Base-by-base conservation (phyloP, 2,797 vertebrate species). In the Dipus sagitta region DNA sequence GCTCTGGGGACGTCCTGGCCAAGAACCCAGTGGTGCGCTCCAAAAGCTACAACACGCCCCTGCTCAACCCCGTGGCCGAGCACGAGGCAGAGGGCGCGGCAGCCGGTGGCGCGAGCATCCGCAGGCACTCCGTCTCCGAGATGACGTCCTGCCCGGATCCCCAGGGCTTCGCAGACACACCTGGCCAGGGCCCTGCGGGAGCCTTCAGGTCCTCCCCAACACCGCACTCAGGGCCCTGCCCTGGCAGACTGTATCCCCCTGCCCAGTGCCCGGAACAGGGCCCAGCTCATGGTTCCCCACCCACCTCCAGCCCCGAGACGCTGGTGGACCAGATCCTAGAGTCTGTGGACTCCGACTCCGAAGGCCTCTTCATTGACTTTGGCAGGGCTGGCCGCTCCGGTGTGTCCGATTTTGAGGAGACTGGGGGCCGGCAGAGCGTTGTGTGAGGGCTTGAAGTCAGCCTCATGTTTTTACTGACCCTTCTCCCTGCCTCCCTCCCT, bases 281-380 rank as follows among this genome's bases (percentile, higher is more conserved):
- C 94, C 74, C 95, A 7, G 98, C 98, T 94, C 97, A 97, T 7
- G 97, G 98, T n/a, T 98, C 98, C 6, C 98, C 98, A 14, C 98
- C 98, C 95, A 98, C 99, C 85, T 99, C 99, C 98, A 99, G 99
- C 97, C 99, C 99, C 0, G 99, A 99, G 97, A 99, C 99, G 93
- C 98, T 99, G 92, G 99, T 99, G 75, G 99, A 99, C 98, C 99
- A 99, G 97, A 99, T 99, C 95, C 98, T 99, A 86, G 99, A 99
- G 96, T 99, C 99, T 0, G 98, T 98, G 0, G 99, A 99, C 98
- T 99, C 99, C 0, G 99, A 99, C 96, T 99, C 99, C 0, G 99
- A 99, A 15, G 99, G 99, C 42, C 99, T 99, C 97, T 99, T 99
- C 98, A 99, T 99, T 87, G 99, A 99, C 98, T 99, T 99, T 96